Percentiles rank a stretch among this genome's conserved stretches.
These are phyloP conservation scores for Podarcis muralis DNA, from an alignment of 2,113 vertebrate genomes.

Conservation along the genomic window DNA sequence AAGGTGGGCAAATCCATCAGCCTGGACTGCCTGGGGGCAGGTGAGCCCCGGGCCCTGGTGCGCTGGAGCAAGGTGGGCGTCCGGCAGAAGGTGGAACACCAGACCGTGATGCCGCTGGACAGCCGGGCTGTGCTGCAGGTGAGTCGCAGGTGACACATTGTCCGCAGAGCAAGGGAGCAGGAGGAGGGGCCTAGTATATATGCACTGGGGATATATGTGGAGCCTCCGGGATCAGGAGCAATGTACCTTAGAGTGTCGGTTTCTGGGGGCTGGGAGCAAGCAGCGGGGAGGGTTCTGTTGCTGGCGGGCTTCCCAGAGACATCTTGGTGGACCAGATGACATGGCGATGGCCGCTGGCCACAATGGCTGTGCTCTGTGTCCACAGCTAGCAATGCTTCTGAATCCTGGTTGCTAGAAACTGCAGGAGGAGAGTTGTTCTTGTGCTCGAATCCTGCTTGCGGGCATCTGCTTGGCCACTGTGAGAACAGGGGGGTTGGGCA, in stretches of 20 bases:
- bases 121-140: conserved; percentile 91
- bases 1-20: conserved; percentile 86
- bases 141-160: neutral
- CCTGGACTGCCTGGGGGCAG: conserved; percentile 88
- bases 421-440: too few species aligned
- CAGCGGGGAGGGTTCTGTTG: too few species aligned
- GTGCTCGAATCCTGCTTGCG: too few species aligned
- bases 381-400: too few species aligned
- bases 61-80: conserved; percentile 88
- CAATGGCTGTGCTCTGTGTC: too few species aligned
- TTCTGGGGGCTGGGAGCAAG: too few species aligned
- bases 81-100: conserved; percentile 81
- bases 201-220: neutral
- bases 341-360: too few species aligned
- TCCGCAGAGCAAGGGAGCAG: rapidly evolving
- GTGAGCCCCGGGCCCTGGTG: conserved; percentile 86
- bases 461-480: too few species aligned
- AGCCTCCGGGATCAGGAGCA: neutral
- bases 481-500: neutral
- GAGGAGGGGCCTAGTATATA: neutral
- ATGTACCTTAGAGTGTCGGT: too few species aligned
- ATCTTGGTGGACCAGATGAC: too few species aligned
- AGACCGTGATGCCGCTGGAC: conserved; percentile 79
- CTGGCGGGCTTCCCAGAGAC: too few species aligned
- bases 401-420: too few species aligned